Evolutionary conservation across 23 tunicate species (phyloP).

Genomic region (Halocynthia roretzi): DNA sequence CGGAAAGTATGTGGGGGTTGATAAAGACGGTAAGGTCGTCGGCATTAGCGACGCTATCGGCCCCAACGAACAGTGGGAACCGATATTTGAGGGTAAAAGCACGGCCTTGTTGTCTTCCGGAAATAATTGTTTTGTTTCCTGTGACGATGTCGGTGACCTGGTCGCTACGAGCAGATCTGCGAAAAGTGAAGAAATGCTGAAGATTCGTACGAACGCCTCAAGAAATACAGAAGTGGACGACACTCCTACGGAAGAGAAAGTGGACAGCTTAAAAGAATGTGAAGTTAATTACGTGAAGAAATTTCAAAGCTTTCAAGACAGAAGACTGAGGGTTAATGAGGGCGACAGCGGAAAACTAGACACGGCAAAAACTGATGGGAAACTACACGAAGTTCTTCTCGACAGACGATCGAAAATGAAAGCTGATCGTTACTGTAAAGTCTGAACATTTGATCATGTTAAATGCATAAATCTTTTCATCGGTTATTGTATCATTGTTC

Average conservation of each 20-base stretch:
- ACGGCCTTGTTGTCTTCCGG: conserved; percentile 74
- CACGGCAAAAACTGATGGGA: conserved; percentile 53
- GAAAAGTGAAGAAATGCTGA: conserved; percentile 37
- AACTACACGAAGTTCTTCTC: conserved; percentile 65
- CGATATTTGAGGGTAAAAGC: conserved; percentile 76
- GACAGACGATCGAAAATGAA: conserved; percentile 93
- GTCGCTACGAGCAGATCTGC: conserved; percentile 81
- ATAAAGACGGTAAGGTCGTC: conserved; percentile 58
- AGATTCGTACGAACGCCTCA: conserved; percentile 50
- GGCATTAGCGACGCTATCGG: conserved; percentile 95
- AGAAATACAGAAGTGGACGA: conserved; percentile 40
- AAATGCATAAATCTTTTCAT: too few relatives aligned
- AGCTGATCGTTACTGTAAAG: conserved; percentile 78
- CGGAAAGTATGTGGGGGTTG: conserved; percentile 74
- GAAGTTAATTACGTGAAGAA: conserved; percentile 86
- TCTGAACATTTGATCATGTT: too few relatives aligned
- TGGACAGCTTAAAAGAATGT: conserved; percentile 55
- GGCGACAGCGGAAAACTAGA: conserved; percentile 42
- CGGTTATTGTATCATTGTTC: too few relatives aligned
- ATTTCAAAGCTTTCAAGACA: conserved; percentile 92
- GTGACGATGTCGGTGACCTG: conserved; percentile 82
- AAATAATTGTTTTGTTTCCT: conserved; percentile 77
- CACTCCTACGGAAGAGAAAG: conserved; percentile 65
- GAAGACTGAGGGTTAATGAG: conserved; percentile 57
- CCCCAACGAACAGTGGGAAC: conserved; percentile 93